Base-by-base conservation (phyloP, 92 coral and sea anemone species). In the Muricea muricata region DNA sequence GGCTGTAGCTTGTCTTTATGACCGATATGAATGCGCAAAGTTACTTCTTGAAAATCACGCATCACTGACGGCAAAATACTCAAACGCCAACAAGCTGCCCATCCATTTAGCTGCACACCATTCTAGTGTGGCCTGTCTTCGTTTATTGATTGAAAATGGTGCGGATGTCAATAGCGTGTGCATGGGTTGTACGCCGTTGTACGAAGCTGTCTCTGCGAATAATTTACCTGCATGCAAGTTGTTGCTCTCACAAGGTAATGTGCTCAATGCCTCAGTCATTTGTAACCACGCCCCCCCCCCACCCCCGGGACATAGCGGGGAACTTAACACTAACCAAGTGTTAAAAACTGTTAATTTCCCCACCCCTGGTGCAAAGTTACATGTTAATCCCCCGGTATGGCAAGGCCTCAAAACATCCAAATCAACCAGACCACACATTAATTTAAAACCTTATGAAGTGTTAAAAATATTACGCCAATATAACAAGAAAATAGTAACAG, bases 71-170 rank as follows among this genome's bases (percentile, higher is more conserved):
- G 52, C 6, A 23, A 13, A 33, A 2, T 0, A 15, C 6, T 26
- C 11, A 13, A 24, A 15, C 2, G 4, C 21, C 11, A 35, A 52
- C 7, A 24, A n/a, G 14, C 47, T 68, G 18, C 81, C 81, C 12
- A 55, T 76, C 20, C 68, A 76, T 13, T 46, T 76, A 2, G 81
- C 81, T 6, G 81, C 81, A 55, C 67, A 68, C 1, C 67, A 76
- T 18, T 10, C 13, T 6, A 45, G 23, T 50, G 45, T 7, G 3
- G 4, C 11, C 13, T 76, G 81, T 32, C 67, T 76, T 30, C 6
- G 67, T 26, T 50, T 76, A 9, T 50, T 76, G 67, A 30, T 76
- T 70, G 81, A 48, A 48, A 35, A 7, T 76, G 81, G 67, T 31
- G 29, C 37, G 12, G 65, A 52, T 76, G 67, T 76, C 5, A 55